These are phyloP conservation scores for Neolamprologus modestus DNA, from an alignment of 2,113 vertebrate genomes.

Conservation along the genomic window DNA sequence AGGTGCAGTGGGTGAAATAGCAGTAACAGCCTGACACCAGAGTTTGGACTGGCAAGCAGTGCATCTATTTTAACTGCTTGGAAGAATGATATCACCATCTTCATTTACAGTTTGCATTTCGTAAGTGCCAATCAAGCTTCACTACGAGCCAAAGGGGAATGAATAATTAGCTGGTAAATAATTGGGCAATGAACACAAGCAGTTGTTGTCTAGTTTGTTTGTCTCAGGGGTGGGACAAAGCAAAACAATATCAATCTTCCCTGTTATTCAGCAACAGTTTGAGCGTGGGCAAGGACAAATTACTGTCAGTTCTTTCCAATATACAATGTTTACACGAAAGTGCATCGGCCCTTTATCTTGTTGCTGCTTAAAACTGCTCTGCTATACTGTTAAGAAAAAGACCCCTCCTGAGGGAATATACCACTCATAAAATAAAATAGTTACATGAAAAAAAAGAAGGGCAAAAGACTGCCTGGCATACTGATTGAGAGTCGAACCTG, in stretches of 20 bases:
- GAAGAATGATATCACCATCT: neutral
- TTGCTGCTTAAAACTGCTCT: neutral
- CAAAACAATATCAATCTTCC: slow-evolving; percentile 1
- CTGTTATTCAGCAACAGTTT: neutral
- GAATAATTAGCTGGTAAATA: slow-evolving; percentile 24
- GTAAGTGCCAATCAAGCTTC: slow-evolving; percentile 10
- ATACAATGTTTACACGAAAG: neutral
- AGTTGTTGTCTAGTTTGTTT: neutral
- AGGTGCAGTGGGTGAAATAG: slow-evolving; percentile 7
- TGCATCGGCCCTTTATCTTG: neutral
- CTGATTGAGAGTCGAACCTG: neutral
- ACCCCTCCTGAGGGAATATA: neutral
- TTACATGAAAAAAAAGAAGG: neutral
- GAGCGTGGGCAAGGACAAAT: neutral
- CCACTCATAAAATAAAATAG: neutral
- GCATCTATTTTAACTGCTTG: neutral
- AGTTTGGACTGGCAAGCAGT: neutral
- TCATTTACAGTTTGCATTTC: slow-evolving; percentile 20
- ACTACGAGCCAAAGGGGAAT: neutral
- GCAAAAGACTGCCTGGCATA: neutral
- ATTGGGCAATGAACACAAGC: neutral
- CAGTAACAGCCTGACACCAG: neutral
- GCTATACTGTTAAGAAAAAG: neutral
- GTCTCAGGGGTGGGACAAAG: neutral
- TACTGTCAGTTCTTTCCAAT: neutral